Base-by-base conservation (phyloP, 2,113 vertebrate genomes). In the Xiphophorus couchianus region DNA sequence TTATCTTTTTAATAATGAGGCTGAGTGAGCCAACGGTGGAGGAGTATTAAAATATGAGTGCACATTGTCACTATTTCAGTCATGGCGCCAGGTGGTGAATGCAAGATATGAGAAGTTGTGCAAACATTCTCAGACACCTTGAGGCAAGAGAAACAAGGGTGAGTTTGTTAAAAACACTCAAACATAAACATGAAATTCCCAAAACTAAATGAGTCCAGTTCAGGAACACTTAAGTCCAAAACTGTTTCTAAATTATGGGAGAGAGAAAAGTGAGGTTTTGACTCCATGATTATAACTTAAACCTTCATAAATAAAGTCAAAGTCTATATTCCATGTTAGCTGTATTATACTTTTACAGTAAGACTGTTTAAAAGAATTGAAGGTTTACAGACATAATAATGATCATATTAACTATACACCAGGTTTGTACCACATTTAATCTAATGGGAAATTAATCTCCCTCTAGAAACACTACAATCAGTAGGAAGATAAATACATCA, bases 81-180 rank as follows among this genome's bases (percentile, higher is more conserved):
- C 83, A 83, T 71, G 79, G 86, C 90, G 92, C 89, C 89, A 91
- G 90, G 92, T 81, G 42, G 42, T 42, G 72, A 86, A 92, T 89
- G 85, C 92, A 92, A 88, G 90, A 77, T 74, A 83, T 75, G 87
- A 88, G 87, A 90, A 91, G 88, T 85, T 79, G 89, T 84, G 83
- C 83, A 91, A 91, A 91, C 84, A 81, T 89, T 82, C 84, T 75
- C 29, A 79, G 84, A 81, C 86, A 91, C 87, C 89, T 25, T 87
- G 86, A 87, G 91, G 91, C 75, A 81, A 86, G 82, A 86, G 83
- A 81, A 79, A 86, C 48, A 88, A 82, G 73, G 78, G 48, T 82
- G 77, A 84, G 91, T 89, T 89, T 92, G 84, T 80, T 91, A 80
- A 82, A 85, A 79, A 76, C 82, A 4, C 80, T 72, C 51, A 58